Conservation (phyloP, 2,797 vertebrate species). For the Graptemys geographica region DNA sequence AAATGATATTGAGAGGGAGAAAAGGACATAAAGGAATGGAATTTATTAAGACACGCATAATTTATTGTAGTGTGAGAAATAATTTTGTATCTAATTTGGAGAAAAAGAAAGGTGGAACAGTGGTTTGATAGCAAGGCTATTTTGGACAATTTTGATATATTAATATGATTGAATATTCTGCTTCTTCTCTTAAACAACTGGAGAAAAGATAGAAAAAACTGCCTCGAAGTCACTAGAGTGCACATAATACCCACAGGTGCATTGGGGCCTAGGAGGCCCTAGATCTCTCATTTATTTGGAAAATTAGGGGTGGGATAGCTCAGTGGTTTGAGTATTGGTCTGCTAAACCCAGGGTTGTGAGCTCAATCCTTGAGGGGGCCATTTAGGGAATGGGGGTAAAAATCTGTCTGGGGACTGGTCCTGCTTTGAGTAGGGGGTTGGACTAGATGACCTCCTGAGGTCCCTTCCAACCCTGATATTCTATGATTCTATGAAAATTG, state of each 20-base stretch:
- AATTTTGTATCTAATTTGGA: background rate
- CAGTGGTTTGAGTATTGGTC: too few relatives aligned
- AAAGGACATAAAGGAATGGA: background rate
- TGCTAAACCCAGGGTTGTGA: too few relatives aligned
- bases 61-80: background rate
- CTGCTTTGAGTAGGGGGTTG: too few relatives aligned
- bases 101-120: background rate
- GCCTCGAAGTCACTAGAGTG: background rate
- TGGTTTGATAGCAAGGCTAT: background rate
- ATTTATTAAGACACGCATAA: background rate
- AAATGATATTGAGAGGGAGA: background rate
- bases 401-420: too few relatives aligned
- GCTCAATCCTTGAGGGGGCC: too few relatives aligned
- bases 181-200: background rate
- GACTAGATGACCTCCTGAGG: too few relatives aligned
- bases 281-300: background rate
- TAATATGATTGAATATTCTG: background rate
- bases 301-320: background rate
- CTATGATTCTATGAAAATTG: background rate
- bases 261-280: background rate
- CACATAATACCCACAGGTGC: background rate
- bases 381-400: too few relatives aligned
- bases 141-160: background rate
- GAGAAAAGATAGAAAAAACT: background rate
- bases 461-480: too few relatives aligned